These are phyloP conservation scores for Plecturocebus donacophilus DNA, from an alignment of 2,113 vertebrate species.

Conservation along the genomic window DNA sequence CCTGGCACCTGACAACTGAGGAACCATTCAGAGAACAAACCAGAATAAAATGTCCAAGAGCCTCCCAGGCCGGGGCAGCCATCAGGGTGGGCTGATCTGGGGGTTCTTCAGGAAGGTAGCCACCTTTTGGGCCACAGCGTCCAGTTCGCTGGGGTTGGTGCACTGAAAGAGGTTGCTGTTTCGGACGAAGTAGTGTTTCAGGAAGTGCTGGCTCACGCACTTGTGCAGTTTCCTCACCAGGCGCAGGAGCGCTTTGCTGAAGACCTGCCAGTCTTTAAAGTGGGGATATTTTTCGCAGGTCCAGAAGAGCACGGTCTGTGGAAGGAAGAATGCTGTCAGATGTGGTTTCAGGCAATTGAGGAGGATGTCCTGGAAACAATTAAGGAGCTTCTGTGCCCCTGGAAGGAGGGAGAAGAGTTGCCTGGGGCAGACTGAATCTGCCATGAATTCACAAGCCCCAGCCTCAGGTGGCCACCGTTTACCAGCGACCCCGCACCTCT, in stretches of 20 bases:
- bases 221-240: conserved; percentile 88
- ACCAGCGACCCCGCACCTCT: fast-evolving
- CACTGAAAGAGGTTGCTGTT: conserved; percentile 89
- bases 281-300: conserved; percentile 90
- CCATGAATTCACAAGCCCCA: neutral
- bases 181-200: conserved; percentile 88
- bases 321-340: conserved; percentile 69
- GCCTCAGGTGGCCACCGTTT: neutral
- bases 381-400: neutral
- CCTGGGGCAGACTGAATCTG: neutral
- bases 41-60: neutral
- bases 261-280: conserved; percentile 85
- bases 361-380: fast-evolving
- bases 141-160: conserved; percentile 85
- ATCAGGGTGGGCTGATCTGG: conserved; percentile 77
- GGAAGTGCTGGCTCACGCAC: conserved; percentile 88
- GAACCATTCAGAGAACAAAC: neutral
- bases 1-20: conserved; percentile 59
- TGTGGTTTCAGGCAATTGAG: fast-evolving
- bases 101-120: conserved; percentile 86
- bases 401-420: neutral
- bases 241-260: conserved; percentile 84
- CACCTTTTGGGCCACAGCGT: conserved; percentile 86
- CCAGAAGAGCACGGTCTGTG: conserved; percentile 90
- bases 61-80: neutral